phyloP scores from a whole-genome alignment of 1,140 invertebrate genomes.

The Ruditapes philippinarum region DNA sequence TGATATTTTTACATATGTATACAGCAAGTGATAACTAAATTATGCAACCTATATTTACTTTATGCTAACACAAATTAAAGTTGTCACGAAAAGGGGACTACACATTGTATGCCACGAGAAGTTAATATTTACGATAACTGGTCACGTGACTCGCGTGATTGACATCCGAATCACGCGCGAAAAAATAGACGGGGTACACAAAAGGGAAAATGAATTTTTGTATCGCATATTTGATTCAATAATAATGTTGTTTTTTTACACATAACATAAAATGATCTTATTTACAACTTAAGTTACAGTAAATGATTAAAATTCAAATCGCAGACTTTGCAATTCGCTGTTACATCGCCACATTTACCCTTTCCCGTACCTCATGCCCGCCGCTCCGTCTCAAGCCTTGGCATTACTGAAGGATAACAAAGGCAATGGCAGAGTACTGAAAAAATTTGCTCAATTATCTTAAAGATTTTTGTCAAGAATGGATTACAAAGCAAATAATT shows the following conservation, averaged over 20 bases:
- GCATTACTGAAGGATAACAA: slow-evolving; percentile 38
- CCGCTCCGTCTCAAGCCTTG: neutral
- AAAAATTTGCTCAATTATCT: slow-evolving; percentile 27
- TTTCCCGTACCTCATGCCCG: neutral
- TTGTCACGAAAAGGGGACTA: slow-evolving; percentile 50
- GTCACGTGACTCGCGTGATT: slow-evolving; percentile 51
- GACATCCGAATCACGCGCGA: slow-evolving; percentile 30
- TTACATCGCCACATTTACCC: too few species aligned
- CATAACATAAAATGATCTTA: too few species aligned
- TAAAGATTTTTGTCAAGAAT: neutral
- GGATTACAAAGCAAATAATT: neutral
- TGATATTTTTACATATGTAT: neutral
- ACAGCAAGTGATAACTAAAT: slow-evolving; percentile 16
- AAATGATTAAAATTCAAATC: too few species aligned
- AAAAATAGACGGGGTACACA: neutral
- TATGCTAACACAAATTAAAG: slow-evolving; percentile 37
- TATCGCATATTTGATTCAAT: too few species aligned
- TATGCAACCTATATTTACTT: slow-evolving; percentile 34
- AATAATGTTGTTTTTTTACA: too few species aligned
- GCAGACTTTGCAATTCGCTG: too few species aligned
- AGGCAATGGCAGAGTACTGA: slow-evolving; percentile 4
- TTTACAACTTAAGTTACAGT: too few species aligned
- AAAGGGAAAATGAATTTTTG: neutral
- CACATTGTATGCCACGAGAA: slow-evolving; percentile 48
- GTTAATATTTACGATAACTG: slow-evolving; percentile 24